phyloP scores from a whole-genome alignment of 2,797 vertebrate species.

The Myotis daubentonii region DNA sequence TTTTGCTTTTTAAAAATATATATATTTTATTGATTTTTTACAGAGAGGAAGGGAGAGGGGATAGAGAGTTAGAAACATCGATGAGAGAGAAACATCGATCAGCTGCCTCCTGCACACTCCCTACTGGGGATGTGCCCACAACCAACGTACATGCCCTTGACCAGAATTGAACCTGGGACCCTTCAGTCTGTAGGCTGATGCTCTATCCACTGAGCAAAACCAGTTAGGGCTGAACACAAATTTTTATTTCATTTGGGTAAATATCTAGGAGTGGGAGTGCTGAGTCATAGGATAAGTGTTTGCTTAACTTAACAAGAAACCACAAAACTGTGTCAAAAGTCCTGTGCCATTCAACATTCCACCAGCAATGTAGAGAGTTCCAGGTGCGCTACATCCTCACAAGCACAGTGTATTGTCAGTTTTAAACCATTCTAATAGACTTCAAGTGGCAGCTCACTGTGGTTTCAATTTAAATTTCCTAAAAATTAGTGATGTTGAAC shows the following conservation, averaged over 20 bases:
- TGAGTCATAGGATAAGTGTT: neutral
- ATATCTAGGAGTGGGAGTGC: neutral
- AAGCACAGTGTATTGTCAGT: neutral
- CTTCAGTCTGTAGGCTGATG: too few species aligned
- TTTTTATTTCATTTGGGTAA: slow-evolving; percentile 39
- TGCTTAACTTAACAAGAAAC: neutral
- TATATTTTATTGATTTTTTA: too few species aligned
- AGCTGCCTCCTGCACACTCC: too few species aligned
- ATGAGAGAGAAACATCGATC: too few species aligned
- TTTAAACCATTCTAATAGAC: neutral
- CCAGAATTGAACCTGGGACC: too few species aligned
- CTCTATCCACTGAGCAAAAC: too few species aligned
- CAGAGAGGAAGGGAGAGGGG: too few species aligned
- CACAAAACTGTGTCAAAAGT: neutral
- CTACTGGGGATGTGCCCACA: too few species aligned
- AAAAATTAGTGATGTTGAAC: neutral
- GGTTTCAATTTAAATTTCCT: neutral
- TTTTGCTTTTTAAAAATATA: too few species aligned
- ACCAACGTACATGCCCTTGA: too few species aligned
- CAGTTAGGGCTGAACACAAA: neutral
- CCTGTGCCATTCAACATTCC: neutral
- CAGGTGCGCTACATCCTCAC: neutral
- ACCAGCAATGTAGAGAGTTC: neutral
- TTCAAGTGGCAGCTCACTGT: neutral
- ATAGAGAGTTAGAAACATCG: too few species aligned